A percentile compares a stretch with the other conserved stretches of the same genome.
These are phyloP conservation scores for Rotaria macrura DNA, from an alignment of 2,888 invertebrate species.

Conservation along the genomic window DNA sequence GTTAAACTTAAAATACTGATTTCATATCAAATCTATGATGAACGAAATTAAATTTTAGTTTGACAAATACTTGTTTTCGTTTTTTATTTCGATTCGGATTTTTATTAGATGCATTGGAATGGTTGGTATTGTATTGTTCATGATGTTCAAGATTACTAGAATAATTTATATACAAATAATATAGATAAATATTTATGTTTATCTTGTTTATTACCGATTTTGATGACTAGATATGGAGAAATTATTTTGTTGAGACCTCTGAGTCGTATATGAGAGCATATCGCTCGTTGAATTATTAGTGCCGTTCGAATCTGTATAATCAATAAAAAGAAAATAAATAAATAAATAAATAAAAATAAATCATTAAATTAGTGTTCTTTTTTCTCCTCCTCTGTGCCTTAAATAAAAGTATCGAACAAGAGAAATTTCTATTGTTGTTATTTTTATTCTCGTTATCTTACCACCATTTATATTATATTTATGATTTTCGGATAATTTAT, in stretches of 20 bases:
- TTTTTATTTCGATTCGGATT: neutral
- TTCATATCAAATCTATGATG: too few relatives aligned
- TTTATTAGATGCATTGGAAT: neutral
- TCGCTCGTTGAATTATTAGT: neutral
- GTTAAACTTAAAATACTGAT: too few relatives aligned
- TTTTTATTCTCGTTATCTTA: neutral
- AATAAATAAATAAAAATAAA: neutral
- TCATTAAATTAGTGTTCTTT: too few relatives aligned
- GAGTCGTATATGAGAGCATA: neutral
- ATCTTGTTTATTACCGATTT: neutral
- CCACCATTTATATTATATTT: neutral
- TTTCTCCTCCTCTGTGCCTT: neutral
- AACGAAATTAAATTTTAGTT: too few relatives aligned
- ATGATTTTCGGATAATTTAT: neutral
- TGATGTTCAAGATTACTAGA: neutral
- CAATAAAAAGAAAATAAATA: neutral
- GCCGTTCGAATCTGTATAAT: neutral
- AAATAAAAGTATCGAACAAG: too few relatives aligned
- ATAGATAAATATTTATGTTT: neutral
- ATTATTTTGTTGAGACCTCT: neutral
- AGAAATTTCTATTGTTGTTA: too few relatives aligned
- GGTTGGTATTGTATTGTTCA: neutral
- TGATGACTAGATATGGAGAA: neutral
- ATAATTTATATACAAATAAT: too few relatives aligned
- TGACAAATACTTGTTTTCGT: slow-evolving; percentile 16